Percentiles rank a stretch among this genome's conserved stretches.
Conservation (phyloP, 2,888 invertebrate genomes). For the Gryllus longicercus region DNA sequence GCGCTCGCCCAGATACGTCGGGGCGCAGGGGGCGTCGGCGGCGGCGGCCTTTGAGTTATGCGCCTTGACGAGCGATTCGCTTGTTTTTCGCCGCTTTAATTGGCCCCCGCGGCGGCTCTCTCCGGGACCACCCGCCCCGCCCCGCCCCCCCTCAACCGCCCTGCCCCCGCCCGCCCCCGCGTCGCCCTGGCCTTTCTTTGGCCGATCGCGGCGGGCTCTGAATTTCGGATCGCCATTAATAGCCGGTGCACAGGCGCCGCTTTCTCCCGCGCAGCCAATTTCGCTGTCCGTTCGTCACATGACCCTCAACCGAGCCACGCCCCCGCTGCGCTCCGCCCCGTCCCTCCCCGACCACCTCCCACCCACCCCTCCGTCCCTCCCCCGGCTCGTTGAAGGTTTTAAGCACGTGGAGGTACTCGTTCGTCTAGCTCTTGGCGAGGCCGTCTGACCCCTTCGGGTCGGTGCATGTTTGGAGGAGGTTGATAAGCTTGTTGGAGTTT, state of each 20-base stretch:
- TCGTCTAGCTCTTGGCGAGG: too few species aligned
- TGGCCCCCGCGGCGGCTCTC: neutral
- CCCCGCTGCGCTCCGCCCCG: neutral
- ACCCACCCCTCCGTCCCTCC: too few species aligned
- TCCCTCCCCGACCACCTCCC: too few species aligned
- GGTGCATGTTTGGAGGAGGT: too few species aligned
- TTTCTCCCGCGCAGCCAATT: neutral
- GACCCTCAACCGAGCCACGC: neutral
- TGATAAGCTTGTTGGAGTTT: too few species aligned
- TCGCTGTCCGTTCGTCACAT: neutral
- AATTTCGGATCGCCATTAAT: conserved; percentile 17
- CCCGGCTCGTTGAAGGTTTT: too few species aligned
- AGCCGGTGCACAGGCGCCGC: neutral
- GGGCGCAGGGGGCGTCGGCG: neutral
- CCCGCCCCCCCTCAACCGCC: neutral
- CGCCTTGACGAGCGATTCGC: neutral
- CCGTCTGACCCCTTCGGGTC: too few species aligned
- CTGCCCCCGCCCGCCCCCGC: neutral
- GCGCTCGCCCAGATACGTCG: too few species aligned
- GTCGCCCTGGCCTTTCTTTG: neutral
- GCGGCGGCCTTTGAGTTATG: neutral
- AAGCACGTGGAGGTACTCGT: too few species aligned
- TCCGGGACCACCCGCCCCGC: neutral
- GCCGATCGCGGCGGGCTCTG: neutral
- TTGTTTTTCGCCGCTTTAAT: conserved; percentile 6